Percentiles rank a stretch among this genome's conserved stretches.
Evolutionary conservation across 2,797 vertebrate genomes (phyloP).

Genomic region (Chaunax sp.): DNA sequence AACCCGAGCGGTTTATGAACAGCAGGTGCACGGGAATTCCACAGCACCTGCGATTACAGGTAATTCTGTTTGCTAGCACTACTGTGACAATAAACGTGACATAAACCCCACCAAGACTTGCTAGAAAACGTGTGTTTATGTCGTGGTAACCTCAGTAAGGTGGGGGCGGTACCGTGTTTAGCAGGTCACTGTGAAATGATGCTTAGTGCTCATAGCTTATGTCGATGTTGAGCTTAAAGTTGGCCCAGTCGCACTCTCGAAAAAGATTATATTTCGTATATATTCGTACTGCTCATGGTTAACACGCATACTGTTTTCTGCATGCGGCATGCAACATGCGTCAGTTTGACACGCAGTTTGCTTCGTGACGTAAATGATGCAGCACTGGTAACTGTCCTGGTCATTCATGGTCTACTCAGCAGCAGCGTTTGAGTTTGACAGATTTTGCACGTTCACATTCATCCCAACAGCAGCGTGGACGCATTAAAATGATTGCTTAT

Average conservation of each 20-base stretch:
- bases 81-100: slow-evolving; percentile 6
- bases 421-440: not conserved
- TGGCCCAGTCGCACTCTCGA: not conserved
- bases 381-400: slow-evolving; percentile 24
- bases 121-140: slow-evolving; percentile 9
- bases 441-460: not conserved
- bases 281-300: not conserved
- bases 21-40: slow-evolving; percentile 73
- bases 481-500: not conserved
- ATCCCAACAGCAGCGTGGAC: not conserved
- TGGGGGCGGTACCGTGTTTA: slow-evolving; percentile 30
- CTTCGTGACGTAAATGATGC: slow-evolving; percentile 59
- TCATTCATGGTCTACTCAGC: slow-evolving; percentile 17
- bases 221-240: not conserved
- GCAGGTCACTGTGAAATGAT: not conserved
- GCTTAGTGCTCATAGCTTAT: not conserved
- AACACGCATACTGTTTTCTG: not conserved
- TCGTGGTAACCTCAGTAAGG: slow-evolving; percentile 8
- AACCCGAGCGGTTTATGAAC: slow-evolving; percentile 43
- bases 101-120: slow-evolving; percentile 2
- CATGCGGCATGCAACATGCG: slow-evolving; percentile 50
- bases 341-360: slow-evolving; percentile 39
- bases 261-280: not conserved
- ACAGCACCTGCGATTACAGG: slow-evolving; percentile 78
- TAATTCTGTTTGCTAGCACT: slow-evolving; percentile 56